These are phyloP conservation scores for Drosophila persimilis DNA, from an alignment of 1,140 invertebrate genomes.

Conservation along the genomic window DNA sequence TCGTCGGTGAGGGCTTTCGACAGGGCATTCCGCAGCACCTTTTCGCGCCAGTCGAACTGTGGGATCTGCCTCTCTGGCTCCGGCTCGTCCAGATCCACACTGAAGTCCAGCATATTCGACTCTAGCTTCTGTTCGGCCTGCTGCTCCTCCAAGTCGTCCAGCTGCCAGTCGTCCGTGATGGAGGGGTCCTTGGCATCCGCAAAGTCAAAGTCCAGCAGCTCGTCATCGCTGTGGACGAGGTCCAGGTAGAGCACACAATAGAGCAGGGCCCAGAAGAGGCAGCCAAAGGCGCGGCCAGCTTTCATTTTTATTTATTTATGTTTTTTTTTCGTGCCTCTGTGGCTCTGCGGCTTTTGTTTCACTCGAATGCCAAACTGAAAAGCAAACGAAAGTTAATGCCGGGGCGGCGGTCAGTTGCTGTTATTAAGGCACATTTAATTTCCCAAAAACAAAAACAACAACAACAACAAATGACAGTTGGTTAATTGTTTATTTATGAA, in stretches of 20 bases:
- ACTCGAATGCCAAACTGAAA: conserved; percentile 30
- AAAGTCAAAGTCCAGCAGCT: conserved; percentile 75
- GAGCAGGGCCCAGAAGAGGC: conserved; percentile 73
- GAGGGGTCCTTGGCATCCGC: conserved; percentile 50
- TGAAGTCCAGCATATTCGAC: conserved; percentile 71
- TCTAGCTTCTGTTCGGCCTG: conserved; percentile 53
- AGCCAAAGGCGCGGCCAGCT: conserved; percentile 57
- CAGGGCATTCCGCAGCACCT: conserved; percentile 78
- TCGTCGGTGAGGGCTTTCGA: conserved; percentile 71
- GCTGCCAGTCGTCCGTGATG: conserved; percentile 54
- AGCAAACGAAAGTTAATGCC: conserved; percentile 63
- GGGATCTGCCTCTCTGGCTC: conserved; percentile 60
- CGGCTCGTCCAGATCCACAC: conserved; percentile 67
- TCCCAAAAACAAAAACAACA: conserved; percentile 19
- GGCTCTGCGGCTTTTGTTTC: conserved; percentile 35
- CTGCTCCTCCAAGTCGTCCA: conserved; percentile 44
- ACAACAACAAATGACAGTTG: conserved; percentile 37
- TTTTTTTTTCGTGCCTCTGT: conserved; percentile 10
- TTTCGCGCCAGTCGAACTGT: conserved; percentile 81
- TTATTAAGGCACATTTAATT: conserved; percentile 39
- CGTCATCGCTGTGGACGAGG: conserved; percentile 60
- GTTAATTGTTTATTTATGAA: conserved; percentile 52
- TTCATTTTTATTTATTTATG: conserved; percentile 65
- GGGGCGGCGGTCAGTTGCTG: conserved; percentile 53
- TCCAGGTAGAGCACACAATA: conserved; percentile 74